These are phyloP conservation scores for Melanogrammus aeglefinus DNA, from an alignment of 2,797 vertebrate genomes.

Conservation along the genomic window DNA sequence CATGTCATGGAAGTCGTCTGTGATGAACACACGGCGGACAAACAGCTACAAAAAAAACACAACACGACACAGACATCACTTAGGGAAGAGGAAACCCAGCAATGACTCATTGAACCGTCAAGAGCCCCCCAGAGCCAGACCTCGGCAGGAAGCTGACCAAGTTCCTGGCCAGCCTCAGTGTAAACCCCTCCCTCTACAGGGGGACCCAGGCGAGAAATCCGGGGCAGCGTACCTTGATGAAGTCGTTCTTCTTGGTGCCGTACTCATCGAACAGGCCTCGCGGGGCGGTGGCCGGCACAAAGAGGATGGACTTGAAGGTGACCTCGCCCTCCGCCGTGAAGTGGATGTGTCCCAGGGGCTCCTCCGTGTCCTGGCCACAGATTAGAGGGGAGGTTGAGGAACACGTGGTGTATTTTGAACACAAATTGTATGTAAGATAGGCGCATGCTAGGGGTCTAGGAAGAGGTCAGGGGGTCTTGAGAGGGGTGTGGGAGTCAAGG, in stretches of 20 bases:
- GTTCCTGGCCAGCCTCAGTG: too few relatives aligned
- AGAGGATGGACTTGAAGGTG: constrained; percentile 97
- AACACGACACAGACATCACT: not conserved
- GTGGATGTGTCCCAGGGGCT: constrained; percentile 91
- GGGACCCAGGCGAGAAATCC: too few relatives aligned
- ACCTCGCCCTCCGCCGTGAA: constrained; percentile 98
- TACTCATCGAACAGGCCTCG: constrained; percentile 97
- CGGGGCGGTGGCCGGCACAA: constrained; percentile 88
- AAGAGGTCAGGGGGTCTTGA: too few relatives aligned
- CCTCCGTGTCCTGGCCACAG: constrained; percentile 82
- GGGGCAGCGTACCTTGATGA: constrained; percentile 85
- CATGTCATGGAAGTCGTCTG: constrained; percentile 99
- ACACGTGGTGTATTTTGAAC: not conserved
- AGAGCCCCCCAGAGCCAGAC: too few relatives aligned
- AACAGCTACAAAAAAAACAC: constrained; percentile 63
- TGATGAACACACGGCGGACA: constrained; percentile 93
- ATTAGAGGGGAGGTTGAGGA: not conserved
- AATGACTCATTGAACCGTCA: not conserved
- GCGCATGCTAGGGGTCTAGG: too few relatives aligned
- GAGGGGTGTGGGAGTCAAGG: not conserved
- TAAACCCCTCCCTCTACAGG: too few relatives aligned
- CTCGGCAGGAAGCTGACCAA: too few relatives aligned
- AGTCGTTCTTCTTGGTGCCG: constrained; percentile 97
- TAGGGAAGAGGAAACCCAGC: not conserved
- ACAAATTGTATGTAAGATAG: too few relatives aligned